Evolutionary conservation across 2,888 invertebrate species (phyloP), one percentile per base, ranked within the genome.

Genomic region (Bellardia pandia): DNA sequence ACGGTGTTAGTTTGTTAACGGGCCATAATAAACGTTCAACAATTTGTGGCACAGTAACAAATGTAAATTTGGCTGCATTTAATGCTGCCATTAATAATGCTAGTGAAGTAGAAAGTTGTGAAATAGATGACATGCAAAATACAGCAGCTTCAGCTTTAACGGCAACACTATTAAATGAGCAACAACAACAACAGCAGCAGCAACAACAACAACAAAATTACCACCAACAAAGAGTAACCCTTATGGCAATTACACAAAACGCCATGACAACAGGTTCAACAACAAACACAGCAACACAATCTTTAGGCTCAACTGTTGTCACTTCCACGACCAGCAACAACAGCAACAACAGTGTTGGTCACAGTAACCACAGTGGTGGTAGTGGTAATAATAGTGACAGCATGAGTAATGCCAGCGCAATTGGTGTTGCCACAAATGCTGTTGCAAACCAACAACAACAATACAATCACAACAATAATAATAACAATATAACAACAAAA

Each of bases 81-180:
- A 84, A 37, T 74, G 60, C 40, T 23, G 40, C 13, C 72, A 64
- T 80, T 72, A 80, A 81, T 81, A 81, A 66, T 68, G 69, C 87
- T 69, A 85, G 72, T 85, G 85, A 87, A 89, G 88, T 88, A 88
- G 53, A 90, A 90, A 89, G 78, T 88, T 85, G 76, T 62, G 86
- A 88, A 82, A 30, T 78, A 88, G 64, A 78, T 89, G 88, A 88
- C 76, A 79, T 88, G 88, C 68, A 87, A 88, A 76, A 89, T 53
- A 68, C 71, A 74, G 75, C 89, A 86, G 37, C 82, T 86, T 58
- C 83, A 80, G 58, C 37, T 76, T 42, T 72, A 71, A 23, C 79
- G 48, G 74, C 83, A 45, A 60, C 53, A 66, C 30, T 84, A 71
- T 13, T 83, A 56, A 85, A 80, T 56, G 85, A 87, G 56, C 74